phyloP scores from a whole-genome alignment of 1,140 invertebrate genomes.

The Micrasema minimum region DNA sequence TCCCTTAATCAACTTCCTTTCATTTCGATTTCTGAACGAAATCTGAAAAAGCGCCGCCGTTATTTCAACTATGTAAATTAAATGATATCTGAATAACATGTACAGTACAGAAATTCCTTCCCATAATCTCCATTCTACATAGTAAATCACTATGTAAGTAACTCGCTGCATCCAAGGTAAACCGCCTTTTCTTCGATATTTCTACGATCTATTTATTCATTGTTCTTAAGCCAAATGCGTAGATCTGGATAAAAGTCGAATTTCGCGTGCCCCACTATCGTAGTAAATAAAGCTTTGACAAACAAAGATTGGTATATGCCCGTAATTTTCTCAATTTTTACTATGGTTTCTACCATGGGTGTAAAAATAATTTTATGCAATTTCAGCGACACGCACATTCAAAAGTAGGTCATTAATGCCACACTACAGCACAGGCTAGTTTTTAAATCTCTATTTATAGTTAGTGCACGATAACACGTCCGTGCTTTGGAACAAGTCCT shows the following conservation, averaged over 20 bases:
- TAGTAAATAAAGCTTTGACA: slow-evolving; percentile 12
- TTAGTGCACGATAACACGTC: neutral
- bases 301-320: too few species aligned
- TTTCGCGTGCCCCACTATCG: neutral
- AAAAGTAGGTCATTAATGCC: neutral
- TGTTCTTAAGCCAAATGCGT: slow-evolving; percentile 12
- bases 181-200: neutral
- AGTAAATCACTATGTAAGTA: slow-evolving; percentile 48
- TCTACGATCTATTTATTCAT: neutral
- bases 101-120: slow-evolving; percentile 24
- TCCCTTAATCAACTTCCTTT: too few species aligned
- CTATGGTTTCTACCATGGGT: slow-evolving; percentile 9
- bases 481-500: neutral
- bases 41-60: slow-evolving; percentile 9
- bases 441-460: too few species aligned
- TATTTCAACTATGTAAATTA: slow-evolving; percentile 52
- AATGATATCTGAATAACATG: slow-evolving; percentile 40
- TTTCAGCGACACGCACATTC: too few species aligned
- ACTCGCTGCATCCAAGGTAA: slow-evolving; percentile 3
- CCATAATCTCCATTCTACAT: slow-evolving; percentile 43
- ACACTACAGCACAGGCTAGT: neutral
- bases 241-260: too few species aligned
- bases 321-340: too few species aligned
- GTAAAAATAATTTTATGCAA: too few species aligned
- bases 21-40: slow-evolving; percentile 24